phyloP scores from a whole-genome alignment of 2,797 vertebrate species.

The Graptemys geographica region DNA sequence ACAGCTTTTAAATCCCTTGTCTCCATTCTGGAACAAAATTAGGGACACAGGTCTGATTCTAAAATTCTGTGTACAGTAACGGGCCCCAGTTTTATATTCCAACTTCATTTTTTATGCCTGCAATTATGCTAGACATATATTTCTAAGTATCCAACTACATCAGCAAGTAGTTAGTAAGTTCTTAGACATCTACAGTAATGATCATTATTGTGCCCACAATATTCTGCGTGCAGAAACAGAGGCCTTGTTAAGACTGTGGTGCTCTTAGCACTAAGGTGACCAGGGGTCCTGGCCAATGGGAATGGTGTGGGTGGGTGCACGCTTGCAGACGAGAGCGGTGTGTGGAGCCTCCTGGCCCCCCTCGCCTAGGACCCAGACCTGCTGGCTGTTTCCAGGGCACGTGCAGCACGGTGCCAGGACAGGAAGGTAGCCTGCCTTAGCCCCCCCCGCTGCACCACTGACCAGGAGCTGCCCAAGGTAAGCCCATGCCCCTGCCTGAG shows the following conservation, averaged over 20 bases:
- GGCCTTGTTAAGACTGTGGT: not conserved
- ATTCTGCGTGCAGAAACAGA: not conserved
- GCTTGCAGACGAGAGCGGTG: fast-evolving
- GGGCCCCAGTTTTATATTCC: not conserved
- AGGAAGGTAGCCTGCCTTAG: no score
- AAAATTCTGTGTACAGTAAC: not conserved
- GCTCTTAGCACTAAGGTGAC: no score
- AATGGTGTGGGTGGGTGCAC: fast-evolving
- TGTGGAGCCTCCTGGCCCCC: no score
- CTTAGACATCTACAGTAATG: not conserved
- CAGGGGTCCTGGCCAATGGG: no score
- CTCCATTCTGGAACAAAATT: not conserved
- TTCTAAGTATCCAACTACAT: not conserved
- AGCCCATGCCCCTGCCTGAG: no score
- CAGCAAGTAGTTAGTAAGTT: not conserved
- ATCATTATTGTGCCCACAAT: not conserved
- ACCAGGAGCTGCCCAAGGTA: no score
- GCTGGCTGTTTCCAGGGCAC: no score
- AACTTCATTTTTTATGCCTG: not conserved
- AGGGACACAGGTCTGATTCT: not conserved
- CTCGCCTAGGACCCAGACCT: no score
- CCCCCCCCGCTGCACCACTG: no score
- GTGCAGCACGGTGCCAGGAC: no score
- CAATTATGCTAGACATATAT: not conserved
- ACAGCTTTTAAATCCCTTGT: not conserved